Conservation (phyloP, 2,113 vertebrate species). For the Propithecus coquereli region DNA sequence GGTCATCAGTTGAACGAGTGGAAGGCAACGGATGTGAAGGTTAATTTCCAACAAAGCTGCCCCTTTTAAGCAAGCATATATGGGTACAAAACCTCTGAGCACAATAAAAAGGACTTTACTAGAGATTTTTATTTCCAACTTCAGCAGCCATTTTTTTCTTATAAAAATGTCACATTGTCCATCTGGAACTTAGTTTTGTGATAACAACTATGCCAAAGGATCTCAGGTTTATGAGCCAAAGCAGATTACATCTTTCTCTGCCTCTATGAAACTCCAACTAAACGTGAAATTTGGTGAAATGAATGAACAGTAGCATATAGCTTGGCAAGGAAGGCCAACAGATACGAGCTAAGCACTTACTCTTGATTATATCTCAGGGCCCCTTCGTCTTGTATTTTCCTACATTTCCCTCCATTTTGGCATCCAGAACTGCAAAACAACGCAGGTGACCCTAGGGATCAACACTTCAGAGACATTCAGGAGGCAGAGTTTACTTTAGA, state of each 20-base stretch:
- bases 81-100: background rate
- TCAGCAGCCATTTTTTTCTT: conserved; percentile 15
- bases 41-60: background rate
- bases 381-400: background rate
- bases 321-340: background rate
- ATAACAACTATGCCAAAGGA: conserved; percentile 18
- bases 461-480: background rate
- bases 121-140: background rate
- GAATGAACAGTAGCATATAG: background rate
- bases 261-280: background rate
- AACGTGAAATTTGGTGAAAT: background rate
- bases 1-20: background rate
- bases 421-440: background rate
- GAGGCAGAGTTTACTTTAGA: background rate
- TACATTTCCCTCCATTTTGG: background rate
- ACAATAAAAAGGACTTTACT: background rate
- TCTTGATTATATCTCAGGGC: background rate
- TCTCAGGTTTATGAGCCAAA: background rate
- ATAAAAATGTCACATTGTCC: conserved; percentile 8
- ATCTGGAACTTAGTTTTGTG: conserved; percentile 35
- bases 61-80: background rate
- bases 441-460: background rate
- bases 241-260: background rate
- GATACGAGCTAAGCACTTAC: background rate
- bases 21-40: background rate